Base-by-base conservation (phyloP, 1,140 invertebrate species). In the Bradysia coprophila region DNA sequence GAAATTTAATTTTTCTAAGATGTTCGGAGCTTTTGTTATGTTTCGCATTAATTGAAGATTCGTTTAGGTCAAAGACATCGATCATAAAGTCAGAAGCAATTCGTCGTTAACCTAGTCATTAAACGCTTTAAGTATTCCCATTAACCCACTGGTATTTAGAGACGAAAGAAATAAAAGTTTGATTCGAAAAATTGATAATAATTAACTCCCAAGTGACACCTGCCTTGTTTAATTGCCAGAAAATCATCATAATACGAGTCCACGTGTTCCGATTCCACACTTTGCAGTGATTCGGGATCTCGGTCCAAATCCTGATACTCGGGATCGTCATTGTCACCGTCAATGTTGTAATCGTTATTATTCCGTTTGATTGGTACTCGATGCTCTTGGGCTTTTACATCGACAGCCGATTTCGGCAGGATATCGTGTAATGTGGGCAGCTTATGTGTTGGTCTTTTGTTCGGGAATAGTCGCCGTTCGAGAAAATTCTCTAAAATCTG, bases 401-500 rank as follows among this genome's bases (percentile, higher is more conserved):
- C n/a, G n/a, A n/a, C n/a, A 32, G 48, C 49, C 0, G 52, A 51
- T 43, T 53, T 62, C 9, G 72, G 71, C 18, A 75, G 52, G 41
- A 76, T 76, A 43, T 75, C 73, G 20, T 64, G 64, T 18, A 75
- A 63, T 4, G 69, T 71, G 3, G 73, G 73, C 8, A 69, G 61
- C 45, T 62, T 66, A 5, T 62, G 62, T 47, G 58, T 65, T 13
- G 57, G 55, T 20, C 59, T 51, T 13, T 67, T 65, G 46, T 67
- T 55, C 9, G 67, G 67, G 52, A 68, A 72, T 21, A 78, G 51
- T 19, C 71, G 69, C 49, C 72, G 68, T 55, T 78, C 74, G 40
- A 79, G 64, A 52, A 70, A 79, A 45, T 74, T 74, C 52, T 76
- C 72, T 41, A 79, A 65, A 46, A 79, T 78, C 61, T 77, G 72